Percentiles rank a stretch among this genome's conserved stretches.
Evolutionary conservation across 2,797 vertebrate genomes (phyloP).

Genomic region (Trematocara caparti): DNA sequence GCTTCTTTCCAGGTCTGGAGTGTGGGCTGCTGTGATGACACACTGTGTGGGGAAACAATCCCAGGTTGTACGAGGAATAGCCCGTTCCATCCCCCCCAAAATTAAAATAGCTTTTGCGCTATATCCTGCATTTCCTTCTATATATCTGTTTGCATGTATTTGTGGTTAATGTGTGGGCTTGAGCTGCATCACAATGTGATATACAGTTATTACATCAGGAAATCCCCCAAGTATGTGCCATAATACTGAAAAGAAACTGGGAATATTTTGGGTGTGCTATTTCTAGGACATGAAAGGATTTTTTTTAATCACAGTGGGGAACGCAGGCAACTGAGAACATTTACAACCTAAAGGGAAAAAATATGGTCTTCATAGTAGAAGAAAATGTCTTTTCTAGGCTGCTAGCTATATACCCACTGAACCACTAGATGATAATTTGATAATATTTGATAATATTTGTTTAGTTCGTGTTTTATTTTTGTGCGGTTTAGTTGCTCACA

Average conservation of each 20-base stretch:
- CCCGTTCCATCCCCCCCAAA: background rate
- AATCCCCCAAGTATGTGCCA: background rate
- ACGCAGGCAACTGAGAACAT: background rate
- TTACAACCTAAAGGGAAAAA: background rate
- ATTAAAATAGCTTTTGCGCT: background rate
- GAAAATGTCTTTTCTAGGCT: background rate
- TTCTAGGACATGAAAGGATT: background rate
- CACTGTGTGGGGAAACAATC: slow-evolving; percentile 29
- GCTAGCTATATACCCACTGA: background rate
- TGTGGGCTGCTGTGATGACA: slow-evolving; percentile 45
- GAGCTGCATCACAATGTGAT: background rate
- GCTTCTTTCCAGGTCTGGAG: slow-evolving; percentile 41
- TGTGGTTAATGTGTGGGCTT: background rate
- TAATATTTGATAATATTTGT: background rate
- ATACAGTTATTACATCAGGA: background rate
- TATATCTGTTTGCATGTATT: background rate
- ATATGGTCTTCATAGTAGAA: background rate
- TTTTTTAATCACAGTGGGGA: background rate
- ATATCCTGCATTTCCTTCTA: background rate
- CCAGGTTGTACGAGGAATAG: slow-evolving; percentile 3
- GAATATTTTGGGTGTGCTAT: background rate
- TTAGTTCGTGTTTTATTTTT: accelerated
- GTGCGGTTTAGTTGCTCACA: accelerated
- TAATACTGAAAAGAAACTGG: background rate
- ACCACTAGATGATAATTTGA: background rate